A percentile compares a stretch with the other conserved stretches of the same genome.
Evolutionary conservation across 2,888 invertebrate species (phyloP).

Genomic region (Eudemis profundana): DNA sequence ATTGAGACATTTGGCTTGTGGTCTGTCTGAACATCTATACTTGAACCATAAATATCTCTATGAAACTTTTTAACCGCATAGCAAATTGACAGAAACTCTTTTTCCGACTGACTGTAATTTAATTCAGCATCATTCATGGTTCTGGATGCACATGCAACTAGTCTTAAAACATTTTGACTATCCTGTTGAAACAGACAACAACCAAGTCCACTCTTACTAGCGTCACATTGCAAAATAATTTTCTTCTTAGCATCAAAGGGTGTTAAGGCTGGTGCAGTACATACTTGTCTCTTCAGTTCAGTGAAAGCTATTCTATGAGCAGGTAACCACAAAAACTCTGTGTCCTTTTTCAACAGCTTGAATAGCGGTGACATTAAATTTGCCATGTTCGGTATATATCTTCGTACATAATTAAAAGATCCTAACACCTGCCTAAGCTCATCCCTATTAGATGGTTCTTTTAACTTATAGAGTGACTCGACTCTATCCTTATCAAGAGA

Average conservation of each 20-base stretch:
- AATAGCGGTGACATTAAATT: constrained; percentile 41
- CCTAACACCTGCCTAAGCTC: constrained; percentile 41
- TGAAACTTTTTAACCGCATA: constrained; percentile 30
- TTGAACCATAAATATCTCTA: constrained; percentile 31
- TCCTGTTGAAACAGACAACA: constrained; percentile 38
- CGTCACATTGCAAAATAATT: constrained; percentile 43
- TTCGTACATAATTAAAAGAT: constrained; percentile 42
- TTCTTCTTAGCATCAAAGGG: constrained; percentile 35
- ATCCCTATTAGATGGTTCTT: constrained; percentile 37
- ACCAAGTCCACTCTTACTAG: constrained; percentile 32
- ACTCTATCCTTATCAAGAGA: constrained; percentile 37
- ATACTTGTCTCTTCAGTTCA: constrained; percentile 26
- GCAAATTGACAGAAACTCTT: constrained; percentile 33
- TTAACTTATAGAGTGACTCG: constrained; percentile 40
- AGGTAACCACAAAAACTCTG: constrained; percentile 44
- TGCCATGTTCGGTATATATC: constrained; percentile 46
- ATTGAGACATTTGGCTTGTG: constrained; percentile 28
- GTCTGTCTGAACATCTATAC: constrained; percentile 33
- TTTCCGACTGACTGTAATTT: constrained; percentile 43
- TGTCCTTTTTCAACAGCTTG: constrained; percentile 41
- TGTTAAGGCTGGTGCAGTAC: constrained; percentile 16
- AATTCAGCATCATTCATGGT: constrained; percentile 42
- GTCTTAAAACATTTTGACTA: constrained; percentile 22
- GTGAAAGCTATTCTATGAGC: constrained; percentile 41
- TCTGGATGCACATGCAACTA: constrained; percentile 39